Evolutionary conservation across 1,140 invertebrate species (phyloP), one percentile per base, ranked within the genome.

Genomic region (Drosophila obscura): DNA sequence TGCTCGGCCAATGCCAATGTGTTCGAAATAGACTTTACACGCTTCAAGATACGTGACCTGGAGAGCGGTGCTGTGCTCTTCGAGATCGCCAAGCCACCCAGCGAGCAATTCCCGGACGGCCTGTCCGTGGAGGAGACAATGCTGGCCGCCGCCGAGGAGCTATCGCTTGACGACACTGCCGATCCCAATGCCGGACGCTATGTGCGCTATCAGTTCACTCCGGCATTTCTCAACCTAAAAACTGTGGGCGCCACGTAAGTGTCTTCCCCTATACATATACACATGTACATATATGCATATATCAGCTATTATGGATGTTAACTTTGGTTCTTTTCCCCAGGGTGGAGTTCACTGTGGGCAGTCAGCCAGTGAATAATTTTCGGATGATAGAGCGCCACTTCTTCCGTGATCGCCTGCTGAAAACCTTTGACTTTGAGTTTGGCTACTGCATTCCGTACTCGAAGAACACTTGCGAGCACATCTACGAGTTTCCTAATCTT

Each of bases 361-460:
- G 95, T 69, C 95, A 96, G 77, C 96, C 97, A 43, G 97, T 99
- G 0, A 97, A 97, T 76, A 98, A 98, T 91, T 99, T 99, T 92
- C 94, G 98, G 49, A 99, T 99, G 98, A 99, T 99, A 77, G 98
- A 99, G 92, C 95, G 97, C 28, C 98, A 99, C 92, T 99, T 97
- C 93, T 99, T 99, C 92, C 94, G 96, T 50, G 97, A 99, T 82
- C 96, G 95, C 62, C 92, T 99, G 48, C 93, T 99, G 9, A 99
- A 99, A 93, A 98, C 97, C n/a, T 99, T 99, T 93, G 98, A 99
- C 92, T 99, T 99, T 94, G 97, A 99, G 92, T 99, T 99, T 94
- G 98, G 98, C 48, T 99, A 99, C 92, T 99, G 98, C 90, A 99
- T 99, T 93, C 98, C 98, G 28, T 97, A 98, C 91, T 99, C 97